Conservation (phyloP, 1,140 invertebrate genomes). For the Pseudomyrmex cubaensis region DNA sequence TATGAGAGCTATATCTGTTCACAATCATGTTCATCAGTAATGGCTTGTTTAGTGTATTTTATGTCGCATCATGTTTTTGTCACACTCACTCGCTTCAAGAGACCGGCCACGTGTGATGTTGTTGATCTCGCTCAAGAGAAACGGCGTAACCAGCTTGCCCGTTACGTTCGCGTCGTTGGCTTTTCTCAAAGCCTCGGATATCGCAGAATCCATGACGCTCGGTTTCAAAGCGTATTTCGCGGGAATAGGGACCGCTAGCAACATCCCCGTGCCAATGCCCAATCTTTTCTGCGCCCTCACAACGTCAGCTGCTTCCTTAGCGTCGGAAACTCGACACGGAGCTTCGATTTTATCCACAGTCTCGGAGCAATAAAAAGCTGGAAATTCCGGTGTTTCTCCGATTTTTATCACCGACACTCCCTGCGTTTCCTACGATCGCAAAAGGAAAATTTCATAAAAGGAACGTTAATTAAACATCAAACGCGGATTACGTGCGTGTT, state of each 20-base stretch:
- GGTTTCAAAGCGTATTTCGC: constrained; percentile 88
- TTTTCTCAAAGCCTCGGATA: constrained; percentile 90
- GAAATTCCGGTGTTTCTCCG: constrained; percentile 89
- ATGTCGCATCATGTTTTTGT: not conserved
- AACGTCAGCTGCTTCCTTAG: constrained; percentile 90
- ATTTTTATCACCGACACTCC: constrained; percentile 95
- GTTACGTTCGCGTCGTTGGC: constrained; percentile 88
- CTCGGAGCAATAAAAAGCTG: constrained; percentile 94
- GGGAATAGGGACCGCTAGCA: constrained; percentile 97
- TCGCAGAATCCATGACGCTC: constrained; percentile 88
- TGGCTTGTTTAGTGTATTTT: not conserved
- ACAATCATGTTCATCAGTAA: constrained; percentile 19
- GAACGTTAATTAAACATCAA: not conserved
- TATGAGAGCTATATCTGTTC: constrained; percentile 93
- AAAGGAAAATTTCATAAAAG: not conserved
- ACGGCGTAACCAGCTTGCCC: constrained; percentile 97
- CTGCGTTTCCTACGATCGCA: constrained; percentile 92
- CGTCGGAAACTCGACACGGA: constrained; percentile 88
- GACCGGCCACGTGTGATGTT: constrained; percentile 93
- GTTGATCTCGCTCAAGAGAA: constrained; percentile 91
- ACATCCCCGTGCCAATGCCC: constrained; percentile 90
- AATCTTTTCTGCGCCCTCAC: constrained; percentile 87
- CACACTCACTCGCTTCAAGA: constrained; percentile 90
- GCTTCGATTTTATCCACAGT: constrained; percentile 88
- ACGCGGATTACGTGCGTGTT: not conserved